Evolutionary conservation across 2,113 vertebrate genomes (phyloP), one percentile per base, ranked within the genome.

Genomic region (Hippocampus abdominalis): DNA sequence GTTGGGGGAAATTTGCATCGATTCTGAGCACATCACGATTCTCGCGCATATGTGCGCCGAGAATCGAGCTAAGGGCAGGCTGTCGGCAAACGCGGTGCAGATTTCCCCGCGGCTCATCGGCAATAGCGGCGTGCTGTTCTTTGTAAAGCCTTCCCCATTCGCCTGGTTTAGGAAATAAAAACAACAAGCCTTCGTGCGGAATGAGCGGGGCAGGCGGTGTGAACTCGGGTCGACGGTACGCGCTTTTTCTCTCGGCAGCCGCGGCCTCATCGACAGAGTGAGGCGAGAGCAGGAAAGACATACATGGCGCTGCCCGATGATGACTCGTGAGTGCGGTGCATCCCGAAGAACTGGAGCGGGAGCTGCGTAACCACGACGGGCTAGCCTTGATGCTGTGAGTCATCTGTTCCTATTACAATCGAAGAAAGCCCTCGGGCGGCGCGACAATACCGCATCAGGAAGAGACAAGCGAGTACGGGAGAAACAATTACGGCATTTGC

Each of bases 251-350:
- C 70, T 68, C 8, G 46, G 42, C 51, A n/a, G 4, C 44, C 53
- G 71, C 72, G 86, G 81, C 79, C 63, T 68, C 23, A n/a, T 49
- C 67, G 66, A 68, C 70, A 82, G 62, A 79, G 20, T 8, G 44
- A 68, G 66, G 69, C 21, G 2, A 48, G 66, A 27, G 70, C 76
- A 86, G 88, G 88, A 86, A 89, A 86, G 69, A 87, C 87, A 74
- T 83, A 89, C 60, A 87, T 84, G 85, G 88, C 74, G 68, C 68
- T 87, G 81, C 75, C 80, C 79, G 76, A 73, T 46, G 66, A 76
- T 57, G 70, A 81, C 60, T 54, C 29, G 32, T 1, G 32, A 11
- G 32, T 25, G 15, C 0, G 21, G 84, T 62, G 32, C 77, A 73
- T 68, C 71, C 74, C 73, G 46, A 51, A 64, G 25, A 62, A 69